phyloP scores from a whole-genome alignment of 2,888 invertebrate species.

The Diaphora mendica region DNA sequence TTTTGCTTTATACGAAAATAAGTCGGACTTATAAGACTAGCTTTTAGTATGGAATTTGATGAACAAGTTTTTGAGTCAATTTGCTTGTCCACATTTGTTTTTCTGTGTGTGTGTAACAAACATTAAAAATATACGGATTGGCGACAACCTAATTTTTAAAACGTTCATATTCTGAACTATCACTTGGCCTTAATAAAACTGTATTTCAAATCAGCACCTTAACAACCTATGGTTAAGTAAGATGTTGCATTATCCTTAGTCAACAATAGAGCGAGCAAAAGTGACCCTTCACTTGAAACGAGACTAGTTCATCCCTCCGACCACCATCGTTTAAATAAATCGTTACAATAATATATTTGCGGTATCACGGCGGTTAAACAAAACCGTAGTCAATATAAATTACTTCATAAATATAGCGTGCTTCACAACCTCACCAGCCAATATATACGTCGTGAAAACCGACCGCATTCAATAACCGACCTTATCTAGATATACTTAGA shows the following conservation, averaged over 20 bases:
- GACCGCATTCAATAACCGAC: conserved; percentile 57
- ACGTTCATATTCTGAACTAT: not conserved
- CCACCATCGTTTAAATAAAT: conserved; percentile 17
- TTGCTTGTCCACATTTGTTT: not conserved
- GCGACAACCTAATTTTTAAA: no score
- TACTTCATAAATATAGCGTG: conserved; percentile 34
- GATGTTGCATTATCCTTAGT: not conserved
- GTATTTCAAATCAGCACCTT: conserved; percentile 9
- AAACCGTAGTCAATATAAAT: conserved; percentile 20
- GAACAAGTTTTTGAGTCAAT: no score
- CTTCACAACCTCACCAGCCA: conserved; percentile 62
- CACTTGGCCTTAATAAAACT: conserved; percentile 4
- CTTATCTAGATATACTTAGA: conserved; percentile 62
- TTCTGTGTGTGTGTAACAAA: not conserved
- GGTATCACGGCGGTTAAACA: conserved; percentile 21
- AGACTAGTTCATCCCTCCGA: conserved; percentile 26
- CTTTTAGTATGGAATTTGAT: no score
- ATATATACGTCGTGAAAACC: conserved; percentile 70
- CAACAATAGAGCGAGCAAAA: not conserved
- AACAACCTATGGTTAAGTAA: conserved; percentile 3
- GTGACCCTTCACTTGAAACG: conserved; percentile 13
- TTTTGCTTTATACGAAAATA: no score
- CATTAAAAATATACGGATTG: no score
- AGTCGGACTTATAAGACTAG: no score
- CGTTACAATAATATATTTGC: conserved; percentile 12